A percentile compares a stretch with the other conserved stretches of the same genome.
These are phyloP conservation scores for Asteroscopus sphinx DNA, from an alignment of 2,888 invertebrate genomes.

Conservation along the genomic window DNA sequence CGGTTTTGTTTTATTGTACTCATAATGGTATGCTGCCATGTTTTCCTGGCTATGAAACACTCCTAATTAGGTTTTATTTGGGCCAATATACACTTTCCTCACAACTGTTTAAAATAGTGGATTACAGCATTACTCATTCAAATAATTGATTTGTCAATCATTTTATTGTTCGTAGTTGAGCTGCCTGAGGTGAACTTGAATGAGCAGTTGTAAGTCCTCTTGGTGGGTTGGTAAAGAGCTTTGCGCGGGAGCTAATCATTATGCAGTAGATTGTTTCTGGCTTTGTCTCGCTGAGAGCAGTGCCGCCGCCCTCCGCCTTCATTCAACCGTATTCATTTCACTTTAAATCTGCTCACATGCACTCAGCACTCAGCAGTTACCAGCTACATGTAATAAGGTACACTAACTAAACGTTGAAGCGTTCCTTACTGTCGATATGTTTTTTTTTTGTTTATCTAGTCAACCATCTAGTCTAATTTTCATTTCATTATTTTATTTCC, in stretches of 20 bases:
- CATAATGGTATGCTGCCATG: slow-evolving; percentile 30
- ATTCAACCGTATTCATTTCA: slow-evolving; percentile 27
- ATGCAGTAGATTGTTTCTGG: slow-evolving; percentile 31
- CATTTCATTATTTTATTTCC: no score
- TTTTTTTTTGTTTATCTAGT: not conserved
- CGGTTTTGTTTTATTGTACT: slow-evolving; percentile 54
- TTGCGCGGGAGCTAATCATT: slow-evolving; percentile 33
- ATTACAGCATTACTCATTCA: slow-evolving; percentile 35
- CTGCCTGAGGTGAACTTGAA: slow-evolving; percentile 15
- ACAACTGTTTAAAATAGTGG: slow-evolving; percentile 39
- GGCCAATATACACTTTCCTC: slow-evolving; percentile 25
- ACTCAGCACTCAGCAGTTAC: no score
- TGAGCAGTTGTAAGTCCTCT: slow-evolving; percentile 22
- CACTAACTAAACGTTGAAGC: not conserved
- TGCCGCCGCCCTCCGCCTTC: slow-evolving; percentile 16
- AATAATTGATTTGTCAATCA: slow-evolving; percentile 46
- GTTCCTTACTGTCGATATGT: not conserved
- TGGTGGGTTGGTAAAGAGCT: slow-evolving; percentile 21
- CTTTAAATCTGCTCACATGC: slow-evolving; percentile 23
- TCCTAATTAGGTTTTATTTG: slow-evolving; percentile 17
- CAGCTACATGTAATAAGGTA: slow-evolving; percentile 15
- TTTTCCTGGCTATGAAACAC: slow-evolving; percentile 25
- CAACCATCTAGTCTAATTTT: no score
- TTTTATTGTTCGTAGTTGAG: slow-evolving; percentile 15
- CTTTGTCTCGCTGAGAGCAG: slow-evolving; percentile 18